A percentile compares a stretch with the other conserved stretches of the same genome.
phyloP scores from a whole-genome alignment of 2,888 invertebrate species.

The Petrolisthes cinctipes region DNA sequence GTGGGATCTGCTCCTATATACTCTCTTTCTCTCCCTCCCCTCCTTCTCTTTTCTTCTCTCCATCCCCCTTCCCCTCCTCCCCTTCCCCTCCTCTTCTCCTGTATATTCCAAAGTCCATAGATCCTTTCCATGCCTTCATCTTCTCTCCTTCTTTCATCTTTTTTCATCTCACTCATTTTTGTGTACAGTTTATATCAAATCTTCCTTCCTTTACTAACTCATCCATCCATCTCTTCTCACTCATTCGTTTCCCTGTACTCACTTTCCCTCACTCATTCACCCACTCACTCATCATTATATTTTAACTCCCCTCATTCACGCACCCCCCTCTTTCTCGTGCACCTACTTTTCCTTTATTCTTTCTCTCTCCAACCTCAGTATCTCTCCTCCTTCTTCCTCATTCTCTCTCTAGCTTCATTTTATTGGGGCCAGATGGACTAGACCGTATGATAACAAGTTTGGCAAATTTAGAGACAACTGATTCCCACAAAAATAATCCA shows the following conservation, averaged over 20 bases:
- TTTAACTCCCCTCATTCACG: neutral
- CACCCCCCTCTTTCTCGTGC: neutral
- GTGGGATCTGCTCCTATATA: neutral
- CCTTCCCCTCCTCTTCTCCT: neutral
- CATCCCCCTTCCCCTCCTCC: neutral
- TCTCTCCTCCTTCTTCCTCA: neutral
- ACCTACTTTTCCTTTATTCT: neutral
- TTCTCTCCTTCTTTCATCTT: neutral
- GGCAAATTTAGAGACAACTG: too few species aligned
- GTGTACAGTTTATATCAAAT: neutral
- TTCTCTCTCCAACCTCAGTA: neutral
- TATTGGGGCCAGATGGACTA: too few species aligned
- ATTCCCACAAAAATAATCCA: too few species aligned
- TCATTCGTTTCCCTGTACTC: neutral
- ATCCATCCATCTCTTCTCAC: neutral
- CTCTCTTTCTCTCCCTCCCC: neutral
- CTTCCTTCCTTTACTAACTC: neutral
- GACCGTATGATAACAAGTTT: too few species aligned
- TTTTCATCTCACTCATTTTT: neutral
- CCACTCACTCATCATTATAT: neutral
- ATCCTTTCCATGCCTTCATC: conserved; percentile 2
- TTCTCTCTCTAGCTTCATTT: neutral
- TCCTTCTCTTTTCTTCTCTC: conserved; percentile 1
- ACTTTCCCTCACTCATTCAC: neutral
- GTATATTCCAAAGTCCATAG: neutral